phyloP scores from a whole-genome alignment of 2,113 vertebrate species.

The Pangasianodon gigas region DNA sequence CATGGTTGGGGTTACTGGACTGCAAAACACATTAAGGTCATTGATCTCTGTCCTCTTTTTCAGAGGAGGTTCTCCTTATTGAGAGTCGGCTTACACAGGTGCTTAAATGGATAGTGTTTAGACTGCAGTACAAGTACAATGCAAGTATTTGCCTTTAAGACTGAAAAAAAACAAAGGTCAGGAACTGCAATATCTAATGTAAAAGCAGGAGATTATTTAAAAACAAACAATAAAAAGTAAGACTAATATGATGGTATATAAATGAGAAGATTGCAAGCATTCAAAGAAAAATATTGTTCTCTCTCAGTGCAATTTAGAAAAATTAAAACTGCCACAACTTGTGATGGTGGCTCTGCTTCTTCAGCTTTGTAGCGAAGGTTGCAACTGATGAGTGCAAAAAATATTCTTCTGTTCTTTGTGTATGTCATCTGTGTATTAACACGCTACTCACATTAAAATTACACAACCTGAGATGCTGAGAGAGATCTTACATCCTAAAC shows the following conservation, averaged over 20 bases:
- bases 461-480: neutral
- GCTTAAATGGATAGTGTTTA: neutral
- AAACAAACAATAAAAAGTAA: neutral
- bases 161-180: neutral
- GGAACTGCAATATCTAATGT: neutral
- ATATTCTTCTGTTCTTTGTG: neutral
- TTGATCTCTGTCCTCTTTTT: neutral
- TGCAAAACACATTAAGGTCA: neutral
- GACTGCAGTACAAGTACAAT: neutral
- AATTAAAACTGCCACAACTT: no score
- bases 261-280: neutral
- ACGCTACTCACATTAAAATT: neutral
- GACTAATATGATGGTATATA: neutral
- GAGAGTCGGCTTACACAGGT: neutral
- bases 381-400: neutral
- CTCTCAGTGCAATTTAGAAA: no score
- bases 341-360: no score
- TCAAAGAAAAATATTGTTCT: neutral
- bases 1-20: neutral
- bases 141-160: neutral
- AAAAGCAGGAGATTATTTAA: neutral
- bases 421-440: neutral
- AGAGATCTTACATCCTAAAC: neutral
- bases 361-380: no score
- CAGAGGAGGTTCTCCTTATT: slow-evolving; percentile 4